Conservation (phyloP, 1,140 invertebrate genomes). For the Magallana angulata region DNA sequence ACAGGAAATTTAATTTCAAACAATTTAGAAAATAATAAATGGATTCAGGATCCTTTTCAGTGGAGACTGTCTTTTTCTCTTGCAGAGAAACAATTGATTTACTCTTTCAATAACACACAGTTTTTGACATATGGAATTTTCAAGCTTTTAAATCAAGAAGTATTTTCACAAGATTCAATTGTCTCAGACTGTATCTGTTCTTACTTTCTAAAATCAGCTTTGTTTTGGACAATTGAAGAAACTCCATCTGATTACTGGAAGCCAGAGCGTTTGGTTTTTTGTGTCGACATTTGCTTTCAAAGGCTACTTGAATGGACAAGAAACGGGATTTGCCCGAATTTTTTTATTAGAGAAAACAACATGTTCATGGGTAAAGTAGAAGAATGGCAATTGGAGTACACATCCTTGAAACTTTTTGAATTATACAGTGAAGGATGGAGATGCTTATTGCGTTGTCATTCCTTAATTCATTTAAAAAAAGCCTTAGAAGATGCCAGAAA, state of each 20-base stretch:
- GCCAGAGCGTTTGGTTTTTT: not conserved
- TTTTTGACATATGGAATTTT: not conserved
- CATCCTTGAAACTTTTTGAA: not conserved
- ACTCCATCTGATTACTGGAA: not conserved
- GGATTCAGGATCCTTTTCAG: not conserved
- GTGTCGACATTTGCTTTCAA: not conserved
- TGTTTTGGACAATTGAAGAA: constrained; percentile 1
- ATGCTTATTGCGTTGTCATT: not conserved
- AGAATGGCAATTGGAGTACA: not conserved
- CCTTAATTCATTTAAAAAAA: not conserved
- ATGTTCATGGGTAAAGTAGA: not conserved
- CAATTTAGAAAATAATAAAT: not conserved
- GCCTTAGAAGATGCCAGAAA: not conserved
- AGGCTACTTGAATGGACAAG: not conserved
- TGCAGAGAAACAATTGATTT: not conserved
- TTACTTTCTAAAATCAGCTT: not conserved
- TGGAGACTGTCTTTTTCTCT: not conserved
- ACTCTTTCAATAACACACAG: not conserved
- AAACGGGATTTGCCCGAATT: not conserved
- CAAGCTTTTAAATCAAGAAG: not conserved
- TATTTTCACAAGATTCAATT: not conserved
- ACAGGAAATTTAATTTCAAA: too few species aligned
- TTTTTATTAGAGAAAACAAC: not conserved
- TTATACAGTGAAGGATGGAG: not conserved
- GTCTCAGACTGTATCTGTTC: not conserved